Conservation (phyloP, 2,113 vertebrate species). For the Nasalis larvatus region DNA sequence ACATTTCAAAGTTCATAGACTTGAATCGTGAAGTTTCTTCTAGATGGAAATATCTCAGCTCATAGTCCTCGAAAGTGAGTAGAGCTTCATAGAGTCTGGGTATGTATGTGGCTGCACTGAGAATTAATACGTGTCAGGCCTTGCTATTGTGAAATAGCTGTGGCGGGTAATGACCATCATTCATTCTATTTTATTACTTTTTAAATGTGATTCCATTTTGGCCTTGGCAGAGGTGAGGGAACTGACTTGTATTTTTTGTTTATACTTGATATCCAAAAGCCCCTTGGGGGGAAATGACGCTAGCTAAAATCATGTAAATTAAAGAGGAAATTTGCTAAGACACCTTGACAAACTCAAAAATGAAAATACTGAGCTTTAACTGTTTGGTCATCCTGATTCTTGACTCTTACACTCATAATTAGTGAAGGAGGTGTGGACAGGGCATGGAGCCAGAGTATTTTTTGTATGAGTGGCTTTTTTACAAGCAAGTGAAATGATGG, state of each 20-base stretch:
- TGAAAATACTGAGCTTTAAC: neutral
- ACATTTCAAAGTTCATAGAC: neutral
- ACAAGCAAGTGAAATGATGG: neutral
- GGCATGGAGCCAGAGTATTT: too few species aligned
- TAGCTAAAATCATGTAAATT: constrained; percentile 53
- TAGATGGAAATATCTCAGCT: constrained; percentile 8
- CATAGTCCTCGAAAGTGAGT: neutral
- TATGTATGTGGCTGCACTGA: constrained; percentile 44
- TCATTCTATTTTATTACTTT: constrained; percentile 78
- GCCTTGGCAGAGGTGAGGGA: constrained; percentile 63
- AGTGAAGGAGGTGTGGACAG: neutral
- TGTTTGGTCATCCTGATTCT: neutral
- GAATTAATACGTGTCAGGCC: constrained; percentile 79
- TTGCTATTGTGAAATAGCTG: constrained; percentile 73
- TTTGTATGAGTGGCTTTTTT: neutral
- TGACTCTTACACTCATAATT: neutral
- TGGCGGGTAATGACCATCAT: constrained; percentile 52
- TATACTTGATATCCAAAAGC: constrained; percentile 63
- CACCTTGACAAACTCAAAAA: neutral
- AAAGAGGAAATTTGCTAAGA: constrained; percentile 55
- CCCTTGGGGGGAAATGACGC: constrained; percentile 20
- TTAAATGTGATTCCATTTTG: constrained; percentile 74
- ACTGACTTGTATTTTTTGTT: constrained; percentile 62
- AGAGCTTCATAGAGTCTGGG: neutral
- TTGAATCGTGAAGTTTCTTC: neutral